Conservation (phyloP, 2,113 vertebrate species). For the Ptychochromis oligacanthus region DNA sequence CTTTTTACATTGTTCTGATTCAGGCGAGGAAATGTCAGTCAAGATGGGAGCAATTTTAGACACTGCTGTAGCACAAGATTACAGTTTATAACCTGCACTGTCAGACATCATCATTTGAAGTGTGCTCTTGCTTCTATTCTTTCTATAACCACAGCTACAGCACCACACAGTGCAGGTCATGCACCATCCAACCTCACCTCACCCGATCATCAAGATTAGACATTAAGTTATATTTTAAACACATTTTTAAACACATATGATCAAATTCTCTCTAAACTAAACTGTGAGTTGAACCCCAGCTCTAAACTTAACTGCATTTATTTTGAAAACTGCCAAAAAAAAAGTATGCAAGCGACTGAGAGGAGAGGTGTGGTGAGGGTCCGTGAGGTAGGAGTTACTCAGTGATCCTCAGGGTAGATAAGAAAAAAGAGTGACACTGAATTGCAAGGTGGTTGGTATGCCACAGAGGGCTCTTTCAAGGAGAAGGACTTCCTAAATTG, state of each 20-base stretch:
- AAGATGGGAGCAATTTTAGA: not conserved
- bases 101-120: not conserved
- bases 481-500: not conserved
- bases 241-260: not conserved
- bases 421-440: not conserved
- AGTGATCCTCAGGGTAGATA: not conserved
- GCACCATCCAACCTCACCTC: not conserved
- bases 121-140: not conserved
- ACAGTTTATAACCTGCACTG: not conserved
- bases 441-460: not conserved
- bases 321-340: not conserved
- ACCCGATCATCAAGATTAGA: no score
- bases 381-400: not conserved
- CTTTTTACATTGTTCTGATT: not conserved
- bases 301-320: not conserved
- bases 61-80: not conserved
- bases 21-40: not conserved
- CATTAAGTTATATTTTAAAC: not conserved
- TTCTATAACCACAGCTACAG: accelerated
- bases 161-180: not conserved
- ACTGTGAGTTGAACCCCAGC: not conserved
- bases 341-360: not conserved
- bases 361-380: not conserved
- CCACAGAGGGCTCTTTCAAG: not conserved
- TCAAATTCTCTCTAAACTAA: not conserved